These are phyloP conservation scores for Oceanodroma tethys DNA, from an alignment of 2,113 vertebrate species.

Conservation along the genomic window DNA sequence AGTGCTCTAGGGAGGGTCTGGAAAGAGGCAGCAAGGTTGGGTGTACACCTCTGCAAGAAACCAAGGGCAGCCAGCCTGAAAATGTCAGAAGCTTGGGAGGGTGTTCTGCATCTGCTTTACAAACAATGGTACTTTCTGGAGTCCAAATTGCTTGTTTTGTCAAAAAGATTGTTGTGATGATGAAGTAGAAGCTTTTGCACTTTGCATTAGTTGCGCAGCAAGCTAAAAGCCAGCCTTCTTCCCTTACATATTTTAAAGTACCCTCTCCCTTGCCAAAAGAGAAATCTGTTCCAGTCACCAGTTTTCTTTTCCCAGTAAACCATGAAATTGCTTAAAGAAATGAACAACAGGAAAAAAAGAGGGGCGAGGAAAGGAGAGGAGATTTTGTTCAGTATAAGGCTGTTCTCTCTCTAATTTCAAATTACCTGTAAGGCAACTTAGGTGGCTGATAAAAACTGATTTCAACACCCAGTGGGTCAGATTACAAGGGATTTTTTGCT, in stretches of 20 bases:
- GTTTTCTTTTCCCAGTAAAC: not conserved
- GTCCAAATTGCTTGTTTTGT: not conserved
- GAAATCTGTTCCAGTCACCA: conserved; percentile 2
- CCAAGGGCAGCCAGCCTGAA: not conserved
- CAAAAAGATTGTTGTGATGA: not conserved
- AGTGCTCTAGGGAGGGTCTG: not conserved
- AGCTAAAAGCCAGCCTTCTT: not conserved
- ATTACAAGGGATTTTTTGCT: not conserved
- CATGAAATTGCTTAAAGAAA: not conserved
- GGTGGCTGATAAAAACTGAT: not conserved
- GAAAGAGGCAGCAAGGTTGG: not conserved
- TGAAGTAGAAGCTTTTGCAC: not conserved
- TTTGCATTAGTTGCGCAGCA: not conserved
- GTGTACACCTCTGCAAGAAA: not conserved
- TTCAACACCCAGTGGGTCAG: not conserved
- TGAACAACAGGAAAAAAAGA: not conserved
- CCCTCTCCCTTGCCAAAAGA: not conserved
- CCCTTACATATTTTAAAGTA: not conserved
- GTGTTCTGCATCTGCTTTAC: not conserved
- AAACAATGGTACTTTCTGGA: not conserved
- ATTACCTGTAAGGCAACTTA: not conserved
- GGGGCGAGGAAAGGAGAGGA: not conserved
- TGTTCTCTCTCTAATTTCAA: not conserved
- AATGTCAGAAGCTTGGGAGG: not conserved
- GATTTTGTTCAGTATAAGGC: not conserved